These are phyloP conservation scores for Brachionus koreanus DNA, from an alignment of 1,140 invertebrate genomes.

Conservation along the genomic window DNA sequence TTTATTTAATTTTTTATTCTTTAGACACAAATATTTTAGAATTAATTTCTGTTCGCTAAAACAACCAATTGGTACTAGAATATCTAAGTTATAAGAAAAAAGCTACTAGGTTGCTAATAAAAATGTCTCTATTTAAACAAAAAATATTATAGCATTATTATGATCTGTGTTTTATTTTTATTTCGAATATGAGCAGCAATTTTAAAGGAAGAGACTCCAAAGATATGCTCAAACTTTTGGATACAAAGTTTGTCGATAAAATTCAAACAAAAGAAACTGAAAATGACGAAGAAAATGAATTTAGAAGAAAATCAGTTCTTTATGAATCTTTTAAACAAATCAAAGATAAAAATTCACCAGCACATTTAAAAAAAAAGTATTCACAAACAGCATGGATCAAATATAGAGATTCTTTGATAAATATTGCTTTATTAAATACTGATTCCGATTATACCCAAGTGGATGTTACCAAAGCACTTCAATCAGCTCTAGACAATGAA, in stretches of 20 bases:
- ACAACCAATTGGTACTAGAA: too few relatives aligned
- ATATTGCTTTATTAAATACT: background rate
- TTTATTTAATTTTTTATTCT: too few relatives aligned
- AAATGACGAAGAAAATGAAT: background rate
- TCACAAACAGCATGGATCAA: background rate
- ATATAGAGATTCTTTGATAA: background rate
- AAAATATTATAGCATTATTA: background rate
- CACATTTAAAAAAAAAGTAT: background rate
- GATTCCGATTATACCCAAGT: background rate
- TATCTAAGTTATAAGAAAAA: too few relatives aligned
- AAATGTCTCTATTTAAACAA: background rate
- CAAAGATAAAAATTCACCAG: background rate
- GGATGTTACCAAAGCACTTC: background rate
- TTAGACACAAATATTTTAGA: too few relatives aligned
- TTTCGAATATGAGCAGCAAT: background rate
- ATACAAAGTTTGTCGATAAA: background rate
- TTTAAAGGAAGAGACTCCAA: background rate
- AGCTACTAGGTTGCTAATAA: background rate
- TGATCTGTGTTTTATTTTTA: background rate
- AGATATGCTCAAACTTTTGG: background rate
- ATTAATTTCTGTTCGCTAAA: too few relatives aligned
- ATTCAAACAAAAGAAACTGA: background rate
- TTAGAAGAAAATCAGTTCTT: background rate
- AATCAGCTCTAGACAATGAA: background rate
- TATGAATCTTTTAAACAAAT: conserved; percentile 1